phyloP scores from a whole-genome alignment of 2,797 vertebrate genomes.

The Sardinella longiceps region DNA sequence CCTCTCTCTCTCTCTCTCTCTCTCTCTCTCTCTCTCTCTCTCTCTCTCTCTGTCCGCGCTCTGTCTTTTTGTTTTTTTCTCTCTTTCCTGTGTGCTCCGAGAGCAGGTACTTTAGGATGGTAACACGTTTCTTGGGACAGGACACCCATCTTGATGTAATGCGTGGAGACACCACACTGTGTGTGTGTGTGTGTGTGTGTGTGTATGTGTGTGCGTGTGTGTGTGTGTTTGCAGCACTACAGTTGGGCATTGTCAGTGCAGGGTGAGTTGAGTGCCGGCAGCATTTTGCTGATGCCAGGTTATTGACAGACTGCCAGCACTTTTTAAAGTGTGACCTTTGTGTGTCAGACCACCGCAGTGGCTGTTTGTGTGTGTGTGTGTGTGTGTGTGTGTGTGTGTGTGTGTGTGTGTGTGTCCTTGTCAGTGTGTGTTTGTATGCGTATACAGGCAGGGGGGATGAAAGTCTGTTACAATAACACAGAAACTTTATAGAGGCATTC shows the following conservation, averaged over 20 bases:
- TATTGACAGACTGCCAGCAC: background rate
- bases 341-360: background rate
- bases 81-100: background rate
- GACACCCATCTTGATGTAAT: background rate
- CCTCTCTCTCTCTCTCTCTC: background rate
- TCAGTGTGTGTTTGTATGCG: background rate
- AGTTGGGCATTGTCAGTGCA: background rate
- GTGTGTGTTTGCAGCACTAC: background rate
- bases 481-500: background rate
- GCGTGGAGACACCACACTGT: background rate
- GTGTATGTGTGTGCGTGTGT: background rate
- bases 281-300: constrained; percentile 10
- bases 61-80: too few relatives aligned
- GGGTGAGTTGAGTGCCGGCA: background rate
- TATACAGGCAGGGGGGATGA: background rate
- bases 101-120: background rate
- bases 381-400: background rate
- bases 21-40: background rate
- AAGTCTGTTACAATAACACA: background rate
- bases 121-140: too few relatives aligned
- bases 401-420: background rate
- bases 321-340: background rate
- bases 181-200: background rate
- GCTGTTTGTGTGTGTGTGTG: background rate
- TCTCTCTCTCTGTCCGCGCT: background rate